Evolutionary conservation across 1,140 invertebrate genomes (phyloP).

Genomic region (Euschistus heros): DNA sequence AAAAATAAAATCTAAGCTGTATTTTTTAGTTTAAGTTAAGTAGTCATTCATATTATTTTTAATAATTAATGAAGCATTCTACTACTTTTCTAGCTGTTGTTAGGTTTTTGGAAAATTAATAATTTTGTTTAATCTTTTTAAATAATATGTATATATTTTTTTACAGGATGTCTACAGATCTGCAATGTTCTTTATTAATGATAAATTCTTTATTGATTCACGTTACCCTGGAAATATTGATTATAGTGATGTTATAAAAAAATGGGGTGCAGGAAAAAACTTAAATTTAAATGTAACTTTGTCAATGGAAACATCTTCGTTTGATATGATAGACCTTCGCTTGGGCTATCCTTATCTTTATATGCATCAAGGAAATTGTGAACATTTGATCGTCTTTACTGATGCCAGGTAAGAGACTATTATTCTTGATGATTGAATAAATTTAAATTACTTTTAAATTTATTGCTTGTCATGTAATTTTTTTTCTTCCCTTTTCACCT

Average conservation of each 20-base stretch:
- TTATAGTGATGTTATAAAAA: constrained; percentile 48
- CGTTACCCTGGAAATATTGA: constrained; percentile 47
- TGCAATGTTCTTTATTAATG: constrained; percentile 66
- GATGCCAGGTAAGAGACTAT: constrained; percentile 45
- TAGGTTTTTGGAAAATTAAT: too few relatives aligned
- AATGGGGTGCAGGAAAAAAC: constrained; percentile 47
- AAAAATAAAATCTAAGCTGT: too few relatives aligned
- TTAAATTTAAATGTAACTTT: constrained; percentile 44
- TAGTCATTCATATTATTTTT: too few relatives aligned
- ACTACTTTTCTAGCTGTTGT: too few relatives aligned
- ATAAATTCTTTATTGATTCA: constrained; percentile 66
- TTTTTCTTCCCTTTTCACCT: too few relatives aligned
- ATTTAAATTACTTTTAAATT: too few relatives aligned
- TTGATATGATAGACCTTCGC: constrained; percentile 51
- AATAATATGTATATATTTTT: too few relatives aligned
- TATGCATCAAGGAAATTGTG: constrained; percentile 78
- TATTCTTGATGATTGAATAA: too few relatives aligned
- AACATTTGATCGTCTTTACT: constrained; percentile 70
- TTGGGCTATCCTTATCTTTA: constrained; percentile 74
- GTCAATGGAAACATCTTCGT: constrained; percentile 48
- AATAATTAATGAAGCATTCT: too few relatives aligned
- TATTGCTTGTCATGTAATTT: too few relatives aligned
- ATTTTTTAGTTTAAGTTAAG: too few relatives aligned
- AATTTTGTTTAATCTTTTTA: too few relatives aligned
- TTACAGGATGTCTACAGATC: constrained; percentile 55